Base-by-base conservation (phyloP, 2,113 vertebrate genomes). In the Chitala chitala region DNA sequence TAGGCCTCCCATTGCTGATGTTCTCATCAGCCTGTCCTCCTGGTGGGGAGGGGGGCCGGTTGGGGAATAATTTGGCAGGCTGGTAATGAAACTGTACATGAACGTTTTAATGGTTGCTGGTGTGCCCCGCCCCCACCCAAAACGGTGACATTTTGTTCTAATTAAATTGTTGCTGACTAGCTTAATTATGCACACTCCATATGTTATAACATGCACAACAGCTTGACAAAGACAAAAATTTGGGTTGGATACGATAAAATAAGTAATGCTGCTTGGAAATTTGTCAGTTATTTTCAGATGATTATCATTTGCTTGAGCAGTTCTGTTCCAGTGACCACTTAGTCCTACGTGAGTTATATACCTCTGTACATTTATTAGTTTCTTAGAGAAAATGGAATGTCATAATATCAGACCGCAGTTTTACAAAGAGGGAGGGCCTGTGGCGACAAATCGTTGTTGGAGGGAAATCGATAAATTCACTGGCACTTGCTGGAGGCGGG, bases 101-200 rank as follows among this genome's bases (percentile, higher is more conserved):
- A 33, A 3, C 6, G 38, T n/a, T 5, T 38, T 24, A 42, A 53
- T 68, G 31, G 64, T 22, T 44, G 50, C 38, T 22, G 36, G 73
- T 56, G 53, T 44, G 22, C 20, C 33, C 44, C 10, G n/a, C n/a
- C 48, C 22, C 42, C 46, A 40, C 55, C 40, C 44, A 17, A 29
- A 4, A 4, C 5, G 10, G 50, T 56, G 51, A 68, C 73, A 75
- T 75, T 75, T 75, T 36, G 50, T 46, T 44, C 61, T 66, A 75
- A 75, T 75, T 75, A 75, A 75, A 68, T 53, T 68, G 61, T 36
- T 46, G 73, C 63, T 56, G 73, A 68, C 61, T 75, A 33, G 73
- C 38, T 75, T 68, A 75, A 75, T 75, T 38, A 68, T 15, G 48
- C 13, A 36, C 33, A 31, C 50, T 29, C 33, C 51, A 29, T 59